Conservation (phyloP, 2,113 vertebrate species). For the Microcebus griseorufus region DNA sequence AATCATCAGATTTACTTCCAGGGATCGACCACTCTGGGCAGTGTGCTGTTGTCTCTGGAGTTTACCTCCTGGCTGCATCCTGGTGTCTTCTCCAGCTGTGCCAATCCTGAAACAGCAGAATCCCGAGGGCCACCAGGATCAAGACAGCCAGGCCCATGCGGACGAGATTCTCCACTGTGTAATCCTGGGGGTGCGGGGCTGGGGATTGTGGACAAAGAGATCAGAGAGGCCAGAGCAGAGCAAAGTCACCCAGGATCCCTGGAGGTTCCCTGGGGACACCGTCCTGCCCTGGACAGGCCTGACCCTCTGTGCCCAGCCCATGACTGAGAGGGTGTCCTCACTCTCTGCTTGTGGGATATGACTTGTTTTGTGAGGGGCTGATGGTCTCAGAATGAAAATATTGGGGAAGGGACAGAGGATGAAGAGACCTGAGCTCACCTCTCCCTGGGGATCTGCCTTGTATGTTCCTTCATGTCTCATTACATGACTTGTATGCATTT, state of each 20-base stretch:
- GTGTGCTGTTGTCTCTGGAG: not conserved
- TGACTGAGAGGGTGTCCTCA: not conserved
- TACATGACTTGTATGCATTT: too few species aligned
- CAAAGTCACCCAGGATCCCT: too few species aligned
- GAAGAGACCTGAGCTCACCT: not conserved
- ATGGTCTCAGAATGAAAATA: not conserved
- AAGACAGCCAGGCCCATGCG: too few species aligned
- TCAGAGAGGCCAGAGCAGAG: too few species aligned
- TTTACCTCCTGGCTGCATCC: not conserved
- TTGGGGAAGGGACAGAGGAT: not conserved
- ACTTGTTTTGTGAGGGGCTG: not conserved
- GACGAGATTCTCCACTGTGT: too few species aligned
- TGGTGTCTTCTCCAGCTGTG: not conserved
- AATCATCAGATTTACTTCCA: not conserved
- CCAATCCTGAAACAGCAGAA: not conserved
- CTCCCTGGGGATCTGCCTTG: not conserved
- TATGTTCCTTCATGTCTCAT: fast-evolving
- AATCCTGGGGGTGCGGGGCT: too few species aligned
- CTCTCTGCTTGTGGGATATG: not conserved
- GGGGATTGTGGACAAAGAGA: too few species aligned
- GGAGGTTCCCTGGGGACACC: not conserved
- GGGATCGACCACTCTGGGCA: fast-evolving
- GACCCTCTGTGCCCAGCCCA: not conserved
- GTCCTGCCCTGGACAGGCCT: not conserved
- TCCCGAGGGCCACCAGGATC: too few species aligned